Percentiles rank a stretch among this genome's conserved stretches.
Conservation (phyloP, 2,888 invertebrate species). For the Pseudolycoriella hygida region DNA sequence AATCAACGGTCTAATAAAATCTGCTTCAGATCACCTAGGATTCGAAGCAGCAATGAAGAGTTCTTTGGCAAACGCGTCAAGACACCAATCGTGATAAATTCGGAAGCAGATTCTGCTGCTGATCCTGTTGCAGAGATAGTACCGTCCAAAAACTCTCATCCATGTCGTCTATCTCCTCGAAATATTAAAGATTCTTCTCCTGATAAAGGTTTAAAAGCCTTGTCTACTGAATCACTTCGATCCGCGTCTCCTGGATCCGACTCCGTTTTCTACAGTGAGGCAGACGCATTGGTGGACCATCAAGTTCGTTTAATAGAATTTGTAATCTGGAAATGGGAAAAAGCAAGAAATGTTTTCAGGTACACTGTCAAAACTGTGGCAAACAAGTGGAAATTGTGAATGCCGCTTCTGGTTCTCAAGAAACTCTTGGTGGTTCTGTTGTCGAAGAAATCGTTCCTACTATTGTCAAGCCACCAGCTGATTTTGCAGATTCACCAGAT, state of each 20-base stretch:
- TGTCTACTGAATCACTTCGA: slow-evolving; percentile 70
- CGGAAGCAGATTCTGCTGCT: slow-evolving; percentile 6
- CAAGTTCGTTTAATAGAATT: slow-evolving; percentile 15
- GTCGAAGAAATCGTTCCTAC: slow-evolving; percentile 37
- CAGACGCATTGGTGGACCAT: slow-evolving; percentile 34
- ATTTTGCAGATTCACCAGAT: slow-evolving; percentile 71
- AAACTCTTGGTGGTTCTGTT: slow-evolving; percentile 29
- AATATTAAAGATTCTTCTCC: slow-evolving; percentile 18
- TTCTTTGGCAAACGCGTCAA: not conserved
- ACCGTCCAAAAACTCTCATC: slow-evolving; percentile 26
- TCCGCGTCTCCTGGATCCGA: slow-evolving; percentile 85
- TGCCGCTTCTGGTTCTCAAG: slow-evolving; percentile 24
- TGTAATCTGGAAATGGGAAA: no score
- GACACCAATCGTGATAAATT: slow-evolving; percentile 9
- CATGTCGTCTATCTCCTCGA: slow-evolving; percentile 10
- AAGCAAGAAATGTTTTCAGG: slow-evolving; percentile 14
- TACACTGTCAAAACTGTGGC: slow-evolving; percentile 68
- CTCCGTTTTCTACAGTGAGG: slow-evolving; percentile 77
- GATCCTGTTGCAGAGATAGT: not conserved
- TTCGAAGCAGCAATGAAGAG: slow-evolving; percentile 4
- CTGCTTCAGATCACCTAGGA: slow-evolving; percentile 2
- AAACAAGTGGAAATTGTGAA: slow-evolving; percentile 54
- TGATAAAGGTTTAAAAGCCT: slow-evolving; percentile 48
- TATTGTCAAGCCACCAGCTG: slow-evolving; percentile 76
- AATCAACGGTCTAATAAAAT: slow-evolving; percentile 17